Evolutionary conservation across 2,113 vertebrate genomes (phyloP), one percentile per base, ranked within the genome.

Genomic region (Micronisus gabar): DNA sequence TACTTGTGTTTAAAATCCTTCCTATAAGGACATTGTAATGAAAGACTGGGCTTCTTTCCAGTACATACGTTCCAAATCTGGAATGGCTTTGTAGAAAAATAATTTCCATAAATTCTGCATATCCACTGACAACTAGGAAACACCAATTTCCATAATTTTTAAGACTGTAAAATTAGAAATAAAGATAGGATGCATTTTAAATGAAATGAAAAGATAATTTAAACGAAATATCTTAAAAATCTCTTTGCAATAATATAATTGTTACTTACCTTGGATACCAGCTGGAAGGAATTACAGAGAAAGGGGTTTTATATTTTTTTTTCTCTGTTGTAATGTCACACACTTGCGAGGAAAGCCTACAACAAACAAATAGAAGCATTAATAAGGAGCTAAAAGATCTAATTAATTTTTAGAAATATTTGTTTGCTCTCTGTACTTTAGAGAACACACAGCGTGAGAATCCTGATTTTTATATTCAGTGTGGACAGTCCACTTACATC

Each of bases 41-140:
- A 91, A 93, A 84, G 59, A 55, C 53, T 84, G 81, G 83, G 72
- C 63, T 92, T 84, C 80, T 86, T 78, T 91, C 70, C 80, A 87
- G 65, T 74, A 40, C 13, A 7, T 58, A 59, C 0, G 0, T 86
- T 93, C 52, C 50, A 81, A 45, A 74, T 74, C 62, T 82, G 52
- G 85, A 96, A 67, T 78, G 47, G 32, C 61, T 78, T 78, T 94
- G 70, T 90, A 63, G 88, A 90, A 94, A 92, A 93, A 61, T 71
- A 0, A 82, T 88, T 79, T 88, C 38, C 32, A 52, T 88, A 52
- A 90, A 95, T 74, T 90, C 52, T 76, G 16, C 27, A 15, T 68
- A 52, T 50, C 38, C 40, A 12, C 26, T 90, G 85, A 67, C 25
- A 86, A n/a, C 12, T 61, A 79, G 75, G 58, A 81, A 92, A 65